Evolutionary conservation across 2,113 vertebrate species (phyloP), one percentile per base, ranked within the genome.

Genomic region (Parus major): DNA sequence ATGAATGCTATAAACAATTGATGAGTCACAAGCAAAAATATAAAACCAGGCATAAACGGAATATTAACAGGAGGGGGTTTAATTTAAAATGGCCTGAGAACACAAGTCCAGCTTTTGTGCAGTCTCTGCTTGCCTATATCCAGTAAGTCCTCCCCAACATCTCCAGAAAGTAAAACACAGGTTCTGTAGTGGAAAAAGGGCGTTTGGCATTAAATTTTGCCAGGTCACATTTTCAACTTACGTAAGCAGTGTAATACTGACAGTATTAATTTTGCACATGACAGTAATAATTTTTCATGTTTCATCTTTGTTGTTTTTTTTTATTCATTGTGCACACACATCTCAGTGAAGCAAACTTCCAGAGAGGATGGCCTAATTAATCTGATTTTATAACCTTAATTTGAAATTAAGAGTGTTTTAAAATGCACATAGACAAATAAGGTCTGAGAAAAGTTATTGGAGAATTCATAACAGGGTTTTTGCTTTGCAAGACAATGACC

Each of bases 271-370:
- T 59, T 73, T 52, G 23, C 52, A 57, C 9, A 18, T 14, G n/a
- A 24, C 8, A 33, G 33, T 19, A 68, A 41, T 66, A 35, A 49
- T 63, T 73, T 70, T 52, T 84, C 8, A 12, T 59, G 8, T 36
- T 89, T 89, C 31, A n/a, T n/a, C 1, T n/a, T 50, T 36, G 3
- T 19, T 47, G 2, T 9, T 76, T 10, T 39, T 42, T 68, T 20
- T 64, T 72, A 23, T 33, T 60, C 0, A 0, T 35, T 11, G 13
- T 59, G 22, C 41, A 42, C 10, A 44, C 3, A 41, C 1, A 3
- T 49, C 8, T 80, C 25, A 55, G 5, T 17, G 25, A 63, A 68
- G 28, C 3, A 35, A 50, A 35, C 1, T n/a, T 70, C 23, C 15
- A 13, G 21, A 52, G 22, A 68, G 3, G 5, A 15, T 35, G 15